Evolutionary conservation across 2,797 vertebrate genomes (phyloP), one percentile per base, ranked within the genome.

Genomic region (Petrocephalus sullivani): DNA sequence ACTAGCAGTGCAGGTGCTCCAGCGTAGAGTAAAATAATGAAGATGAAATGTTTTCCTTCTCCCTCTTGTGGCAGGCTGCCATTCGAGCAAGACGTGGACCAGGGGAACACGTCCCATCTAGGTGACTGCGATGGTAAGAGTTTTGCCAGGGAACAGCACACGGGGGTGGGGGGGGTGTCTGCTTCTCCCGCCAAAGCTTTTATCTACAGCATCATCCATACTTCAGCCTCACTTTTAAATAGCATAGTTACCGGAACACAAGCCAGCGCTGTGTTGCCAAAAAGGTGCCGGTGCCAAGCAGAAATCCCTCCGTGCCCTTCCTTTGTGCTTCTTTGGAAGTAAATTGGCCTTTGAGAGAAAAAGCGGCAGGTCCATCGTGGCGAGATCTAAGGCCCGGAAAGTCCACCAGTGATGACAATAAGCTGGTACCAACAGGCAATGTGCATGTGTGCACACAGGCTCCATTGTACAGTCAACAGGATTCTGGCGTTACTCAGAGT

Each of bases 91-190:
- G 98, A 99, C 54, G 95, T 98, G 57, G 93, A 95, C 0, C 97
- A 97, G 21, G 94, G 96, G 90, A 98, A 97, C 94, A 96, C 96
- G 0, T 95, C 97, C 53, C 96, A 97, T 90, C 94, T 99, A 85
- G 98, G 97, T 87, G 98, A 98, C 93, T 99, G 98, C 64, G 97
- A 98, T 86, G 98, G 98, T 99, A 92, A 94, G 97, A 4, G 14
- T 19, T 56, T 3, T 41, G n/a, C 41, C 64, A 5, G 87, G 41
- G 12, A 16, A 57, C 4, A 57, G 6, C 37, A 33, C 14, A 33
- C 19, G 1, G 1, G 1, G 19, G 41, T 6, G 37, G 2, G 58
- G n/a, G 21, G 0, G 60, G 28, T 1, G 2, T 49, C 49, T 10
- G 21, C 16, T 10, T 0, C 6, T 10, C 41, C 19, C 19, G 21